phyloP scores from a whole-genome alignment of 1,140 invertebrate species.

The Drosophila oshimai region DNA sequence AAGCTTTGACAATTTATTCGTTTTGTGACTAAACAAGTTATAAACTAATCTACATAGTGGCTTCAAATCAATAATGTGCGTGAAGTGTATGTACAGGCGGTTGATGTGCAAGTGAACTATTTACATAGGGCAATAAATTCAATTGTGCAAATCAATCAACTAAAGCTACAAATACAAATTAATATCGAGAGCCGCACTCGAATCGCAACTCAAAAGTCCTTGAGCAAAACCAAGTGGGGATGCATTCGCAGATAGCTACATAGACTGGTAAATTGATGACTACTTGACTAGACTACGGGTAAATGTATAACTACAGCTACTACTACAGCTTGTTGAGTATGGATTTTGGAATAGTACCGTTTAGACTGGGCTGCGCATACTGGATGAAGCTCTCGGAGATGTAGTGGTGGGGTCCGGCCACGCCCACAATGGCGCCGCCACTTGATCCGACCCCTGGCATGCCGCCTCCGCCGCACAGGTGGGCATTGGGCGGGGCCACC shows the following conservation, averaged over 20 bases:
- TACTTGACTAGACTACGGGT: constrained; percentile 26
- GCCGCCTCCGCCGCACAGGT: constrained; percentile 45
- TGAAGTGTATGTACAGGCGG: constrained; percentile 25
- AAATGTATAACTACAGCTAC: constrained; percentile 12
- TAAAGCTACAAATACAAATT: constrained; percentile 62
- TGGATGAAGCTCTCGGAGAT: constrained; percentile 83
- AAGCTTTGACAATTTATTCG: constrained; percentile 52
- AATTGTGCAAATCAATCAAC: constrained; percentile 60
- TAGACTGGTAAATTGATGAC: constrained; percentile 21
- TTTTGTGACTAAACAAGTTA: constrained; percentile 12
- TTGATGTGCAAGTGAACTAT: constrained; percentile 14
- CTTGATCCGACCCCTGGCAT: constrained; percentile 14
- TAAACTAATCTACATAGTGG: constrained; percentile 45
- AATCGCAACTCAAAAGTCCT: constrained; percentile 43
- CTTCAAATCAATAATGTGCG: background rate
- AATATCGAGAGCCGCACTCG: constrained; percentile 40
- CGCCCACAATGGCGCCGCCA: constrained; percentile 54
- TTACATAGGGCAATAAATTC: constrained; percentile 42
- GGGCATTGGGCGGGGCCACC: constrained; percentile 60
- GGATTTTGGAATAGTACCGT: constrained; percentile 83
- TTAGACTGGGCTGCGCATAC: constrained; percentile 82
- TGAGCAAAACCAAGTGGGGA: constrained; percentile 36
- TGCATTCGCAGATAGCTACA: constrained; percentile 27
- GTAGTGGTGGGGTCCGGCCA: constrained; percentile 78
- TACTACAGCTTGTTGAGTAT: constrained; percentile 78